Evolutionary conservation across 2,113 vertebrate genomes (phyloP).

Genomic region (Amphilophus citrinellus): DNA sequence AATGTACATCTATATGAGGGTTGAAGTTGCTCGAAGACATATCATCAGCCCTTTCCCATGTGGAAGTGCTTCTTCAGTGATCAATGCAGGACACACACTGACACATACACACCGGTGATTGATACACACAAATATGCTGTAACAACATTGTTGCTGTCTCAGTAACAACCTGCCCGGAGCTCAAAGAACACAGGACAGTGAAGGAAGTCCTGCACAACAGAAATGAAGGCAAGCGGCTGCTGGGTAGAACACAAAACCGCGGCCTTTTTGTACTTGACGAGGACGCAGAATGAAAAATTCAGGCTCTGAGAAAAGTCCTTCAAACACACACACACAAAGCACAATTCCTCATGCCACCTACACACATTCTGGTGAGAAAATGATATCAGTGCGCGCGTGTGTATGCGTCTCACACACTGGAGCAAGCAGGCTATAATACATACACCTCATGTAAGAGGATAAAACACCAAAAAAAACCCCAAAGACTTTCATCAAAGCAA

Average conservation of each 20-base stretch:
- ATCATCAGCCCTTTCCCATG: slow-evolving; percentile 14
- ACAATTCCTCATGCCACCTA: slow-evolving; percentile 52
- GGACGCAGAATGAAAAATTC: slow-evolving; percentile 23
- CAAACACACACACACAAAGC: slow-evolving; percentile 18
- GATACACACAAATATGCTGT: neutral
- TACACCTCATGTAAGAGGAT: slow-evolving; percentile 79
- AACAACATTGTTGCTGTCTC: slow-evolving; percentile 29
- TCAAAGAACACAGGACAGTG: slow-evolving; percentile 34
- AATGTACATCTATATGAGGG: neutral
- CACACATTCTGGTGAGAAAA: slow-evolving; percentile 53
- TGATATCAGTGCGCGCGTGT: slow-evolving; percentile 5
- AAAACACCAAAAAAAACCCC: slow-evolving; percentile 52
- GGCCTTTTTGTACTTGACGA: slow-evolving; percentile 32
- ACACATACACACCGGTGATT: neutral
- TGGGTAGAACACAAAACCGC: slow-evolving; percentile 27
- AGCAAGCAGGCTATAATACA: slow-evolving; percentile 37
- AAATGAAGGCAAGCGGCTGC: slow-evolving; percentile 21
- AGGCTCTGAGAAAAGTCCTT: slow-evolving; percentile 16
- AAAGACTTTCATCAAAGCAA: slow-evolving; percentile 78
- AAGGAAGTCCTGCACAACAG: slow-evolving; percentile 43
- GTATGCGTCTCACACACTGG: neutral
- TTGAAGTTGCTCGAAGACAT: slow-evolving; percentile 8
- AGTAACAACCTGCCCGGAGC: slow-evolving; percentile 42
- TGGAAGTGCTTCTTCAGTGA: slow-evolving; percentile 41
- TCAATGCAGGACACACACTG: slow-evolving; percentile 30